Evolutionary conservation across 2,888 invertebrate genomes (phyloP).

Genomic region (Luperina testacea): DNA sequence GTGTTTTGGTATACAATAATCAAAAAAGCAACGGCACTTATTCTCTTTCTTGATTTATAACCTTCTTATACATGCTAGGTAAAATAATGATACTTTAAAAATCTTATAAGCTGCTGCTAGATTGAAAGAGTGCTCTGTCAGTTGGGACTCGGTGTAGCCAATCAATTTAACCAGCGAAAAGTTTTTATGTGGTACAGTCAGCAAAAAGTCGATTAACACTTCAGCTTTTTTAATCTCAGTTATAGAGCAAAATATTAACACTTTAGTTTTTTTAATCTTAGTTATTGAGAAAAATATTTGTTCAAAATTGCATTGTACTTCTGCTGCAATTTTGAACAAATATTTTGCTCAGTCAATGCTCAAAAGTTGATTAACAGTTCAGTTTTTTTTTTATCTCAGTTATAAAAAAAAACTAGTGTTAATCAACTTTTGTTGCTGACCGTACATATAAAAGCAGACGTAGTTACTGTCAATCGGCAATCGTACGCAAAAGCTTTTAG

Average conservation of each 20-base stretch:
- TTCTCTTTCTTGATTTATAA: not conserved
- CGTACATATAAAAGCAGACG: not conserved
- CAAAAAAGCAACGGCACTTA: not conserved
- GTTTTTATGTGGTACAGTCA: conserved; percentile 1
- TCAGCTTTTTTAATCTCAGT: too few species aligned
- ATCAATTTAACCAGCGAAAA: conserved; percentile 5
- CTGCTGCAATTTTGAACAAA: too few species aligned
- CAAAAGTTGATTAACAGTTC: too few species aligned
- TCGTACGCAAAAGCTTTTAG: conserved; percentile 45
- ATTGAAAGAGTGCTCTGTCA: not conserved
- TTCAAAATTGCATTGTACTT: too few species aligned
- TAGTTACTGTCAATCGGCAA: conserved; percentile 10
- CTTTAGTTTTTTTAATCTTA: too few species aligned
- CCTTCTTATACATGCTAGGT: not conserved
- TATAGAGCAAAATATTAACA: too few species aligned
- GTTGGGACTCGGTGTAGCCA: not conserved
- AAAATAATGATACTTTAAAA: not conserved
- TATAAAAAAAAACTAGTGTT: too few species aligned
- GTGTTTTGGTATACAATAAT: not conserved
- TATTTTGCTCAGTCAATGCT: too few species aligned
- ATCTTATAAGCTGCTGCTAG: not conserved
- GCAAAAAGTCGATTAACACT: too few species aligned
- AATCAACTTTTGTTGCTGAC: too few species aligned
- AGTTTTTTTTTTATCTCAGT: too few species aligned
- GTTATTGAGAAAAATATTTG: too few species aligned